phyloP scores from a whole-genome alignment of 2,888 invertebrate species.

The Galeopsomyia nigrocyanea region DNA sequence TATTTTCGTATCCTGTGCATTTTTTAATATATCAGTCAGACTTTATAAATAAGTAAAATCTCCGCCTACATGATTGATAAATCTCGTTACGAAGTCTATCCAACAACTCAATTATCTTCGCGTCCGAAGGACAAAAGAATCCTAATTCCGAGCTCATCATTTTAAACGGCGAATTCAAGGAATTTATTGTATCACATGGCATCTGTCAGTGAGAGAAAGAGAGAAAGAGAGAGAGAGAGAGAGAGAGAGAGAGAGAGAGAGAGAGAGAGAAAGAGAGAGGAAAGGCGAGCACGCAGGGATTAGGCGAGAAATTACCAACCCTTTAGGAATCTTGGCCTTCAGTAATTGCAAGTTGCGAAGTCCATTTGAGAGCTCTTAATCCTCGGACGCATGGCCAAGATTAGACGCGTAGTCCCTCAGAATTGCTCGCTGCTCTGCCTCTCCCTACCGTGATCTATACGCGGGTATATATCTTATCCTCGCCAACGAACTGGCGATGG shows the following conservation, averaged over 20 bases:
- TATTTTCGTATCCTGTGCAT: no score
- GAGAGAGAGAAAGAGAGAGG: no score
- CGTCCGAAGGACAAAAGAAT: no score
- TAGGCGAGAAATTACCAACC: constrained; percentile 22
- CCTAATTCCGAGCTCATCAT: neutral
- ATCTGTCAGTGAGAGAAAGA: constrained; percentile 17
- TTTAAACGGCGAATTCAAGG: constrained; percentile 1
- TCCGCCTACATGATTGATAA: neutral
- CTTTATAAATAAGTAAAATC: neutral
- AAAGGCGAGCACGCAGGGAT: neutral
- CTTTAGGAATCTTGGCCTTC: constrained; percentile 26
- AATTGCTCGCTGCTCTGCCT: constrained; percentile 2
- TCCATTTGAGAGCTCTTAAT: constrained; percentile 39
- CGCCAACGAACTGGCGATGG: neutral
- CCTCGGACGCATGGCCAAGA: constrained; percentile 40
- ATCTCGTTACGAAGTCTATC: no score
- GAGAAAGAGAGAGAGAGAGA: neutral
- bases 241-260: no score
- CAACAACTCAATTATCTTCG: no score
- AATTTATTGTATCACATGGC: constrained; percentile 16
- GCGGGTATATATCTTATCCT: constrained; percentile 26
- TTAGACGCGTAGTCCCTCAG: constrained; percentile 35
- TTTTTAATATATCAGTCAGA: neutral
- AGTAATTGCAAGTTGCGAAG: constrained; percentile 33
- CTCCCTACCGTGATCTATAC: constrained; percentile 14